These are phyloP conservation scores for Hermetia illucens DNA, from an alignment of 1,140 invertebrate species.

Conservation along the genomic window DNA sequence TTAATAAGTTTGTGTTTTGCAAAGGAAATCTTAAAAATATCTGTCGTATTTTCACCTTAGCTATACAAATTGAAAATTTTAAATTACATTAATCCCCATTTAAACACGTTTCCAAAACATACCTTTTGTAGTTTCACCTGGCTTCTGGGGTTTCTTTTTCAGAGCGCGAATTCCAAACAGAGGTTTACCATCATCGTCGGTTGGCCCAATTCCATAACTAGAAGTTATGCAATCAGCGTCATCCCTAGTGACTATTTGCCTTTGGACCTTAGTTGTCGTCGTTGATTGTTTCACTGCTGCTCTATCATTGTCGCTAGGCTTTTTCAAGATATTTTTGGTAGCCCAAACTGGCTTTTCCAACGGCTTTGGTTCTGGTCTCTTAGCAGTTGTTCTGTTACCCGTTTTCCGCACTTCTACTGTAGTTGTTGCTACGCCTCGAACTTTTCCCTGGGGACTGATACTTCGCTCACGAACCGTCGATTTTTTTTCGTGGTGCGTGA, in stretches of 20 bases:
- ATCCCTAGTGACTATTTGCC: constrained; percentile 27
- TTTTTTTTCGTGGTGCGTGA: neutral
- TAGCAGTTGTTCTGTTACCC: neutral
- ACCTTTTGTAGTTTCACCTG: constrained; percentile 35
- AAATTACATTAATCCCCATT: no score
- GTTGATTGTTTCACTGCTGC: constrained; percentile 28
- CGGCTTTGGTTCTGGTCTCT: constrained; percentile 1
- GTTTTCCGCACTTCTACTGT: neutral
- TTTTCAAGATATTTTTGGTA: constrained; percentile 33
- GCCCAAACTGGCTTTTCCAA: constrained; percentile 39
- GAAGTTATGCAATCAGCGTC: constrained; percentile 51
- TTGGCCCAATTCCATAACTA: constrained; percentile 66
- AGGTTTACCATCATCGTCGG: constrained; percentile 60
- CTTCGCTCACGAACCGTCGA: neutral
- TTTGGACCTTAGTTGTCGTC: constrained; percentile 29
- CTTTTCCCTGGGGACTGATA: constrained; percentile 4
- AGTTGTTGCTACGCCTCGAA: neutral
- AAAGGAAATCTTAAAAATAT: no score
- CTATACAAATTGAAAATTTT: no score
- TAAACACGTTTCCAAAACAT: constrained; percentile 7
- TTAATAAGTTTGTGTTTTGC: no score
- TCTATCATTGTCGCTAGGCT: neutral
- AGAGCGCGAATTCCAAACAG: constrained; percentile 60
- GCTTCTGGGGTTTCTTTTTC: constrained; percentile 39
- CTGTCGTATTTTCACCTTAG: no score